These are phyloP conservation scores for Ptychadena robeensis DNA, from an alignment of 2,797 vertebrate species.

Conservation along the genomic window DNA sequence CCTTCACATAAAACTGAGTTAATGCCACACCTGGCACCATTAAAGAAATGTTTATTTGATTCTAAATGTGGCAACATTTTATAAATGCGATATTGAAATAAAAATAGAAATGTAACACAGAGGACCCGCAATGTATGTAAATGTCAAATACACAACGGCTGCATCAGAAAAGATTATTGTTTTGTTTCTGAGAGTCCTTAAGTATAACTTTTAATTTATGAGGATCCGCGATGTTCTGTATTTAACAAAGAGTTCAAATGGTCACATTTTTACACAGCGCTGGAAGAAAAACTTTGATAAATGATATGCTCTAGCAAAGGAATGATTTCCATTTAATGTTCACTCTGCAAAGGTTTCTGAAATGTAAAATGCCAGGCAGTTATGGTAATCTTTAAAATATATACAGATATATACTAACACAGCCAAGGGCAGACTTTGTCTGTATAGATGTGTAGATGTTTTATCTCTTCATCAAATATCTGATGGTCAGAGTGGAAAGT, in stretches of 20 bases:
- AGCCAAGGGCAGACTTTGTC: neutral
- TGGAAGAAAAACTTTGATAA: neutral
- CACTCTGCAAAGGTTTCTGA: neutral
- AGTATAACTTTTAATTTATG: neutral
- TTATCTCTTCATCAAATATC: neutral
- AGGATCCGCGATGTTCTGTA: neutral
- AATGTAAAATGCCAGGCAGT: neutral
- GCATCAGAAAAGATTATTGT: neutral
- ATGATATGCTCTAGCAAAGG: neutral
- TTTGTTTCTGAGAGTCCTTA: neutral
- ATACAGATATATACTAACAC: neutral
- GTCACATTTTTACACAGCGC: neutral
- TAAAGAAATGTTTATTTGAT: neutral
- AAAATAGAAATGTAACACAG: neutral
- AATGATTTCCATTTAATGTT: neutral
- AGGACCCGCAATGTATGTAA: neutral
- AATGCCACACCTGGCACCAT: conserved; percentile 10
- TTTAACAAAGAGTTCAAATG: conserved; percentile 4
- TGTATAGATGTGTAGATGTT: no score
- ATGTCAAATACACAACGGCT: neutral
- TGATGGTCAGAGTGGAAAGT: neutral
- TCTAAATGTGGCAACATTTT: neutral
- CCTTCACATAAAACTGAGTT: neutral
- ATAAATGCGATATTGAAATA: neutral
- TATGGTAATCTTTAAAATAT: neutral